phyloP scores from a whole-genome alignment of 2,113 vertebrate species.

The Prolemur simus region DNA sequence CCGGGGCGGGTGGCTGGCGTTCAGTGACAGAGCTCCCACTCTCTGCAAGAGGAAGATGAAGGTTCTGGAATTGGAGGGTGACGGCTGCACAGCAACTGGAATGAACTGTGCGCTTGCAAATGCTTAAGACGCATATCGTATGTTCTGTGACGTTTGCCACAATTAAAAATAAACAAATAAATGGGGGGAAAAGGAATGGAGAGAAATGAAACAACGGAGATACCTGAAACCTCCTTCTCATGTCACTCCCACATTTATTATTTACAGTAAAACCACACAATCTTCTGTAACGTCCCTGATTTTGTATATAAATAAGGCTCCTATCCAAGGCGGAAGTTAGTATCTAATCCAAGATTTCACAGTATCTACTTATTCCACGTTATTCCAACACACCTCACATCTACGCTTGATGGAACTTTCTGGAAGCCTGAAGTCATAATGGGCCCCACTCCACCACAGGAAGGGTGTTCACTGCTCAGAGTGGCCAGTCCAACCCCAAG shows the following conservation, averaged over 20 bases:
- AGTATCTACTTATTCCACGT: background rate
- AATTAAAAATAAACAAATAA: background rate
- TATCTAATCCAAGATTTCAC: background rate
- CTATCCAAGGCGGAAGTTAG: background rate
- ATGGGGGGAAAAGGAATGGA: fast-evolving
- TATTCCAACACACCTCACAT: background rate
- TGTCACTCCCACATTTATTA: too few relatives aligned
- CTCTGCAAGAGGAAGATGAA: background rate
- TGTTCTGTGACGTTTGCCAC: background rate
- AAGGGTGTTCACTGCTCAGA: background rate
- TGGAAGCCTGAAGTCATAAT: background rate
- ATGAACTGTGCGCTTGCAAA: background rate
- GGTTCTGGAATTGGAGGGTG: fast-evolving
- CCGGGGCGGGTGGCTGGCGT: background rate
- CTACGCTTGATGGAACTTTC: background rate
- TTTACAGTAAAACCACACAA: too few relatives aligned
- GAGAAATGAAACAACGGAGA: background rate
- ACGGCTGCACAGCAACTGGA: fast-evolving
- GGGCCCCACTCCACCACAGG: background rate
- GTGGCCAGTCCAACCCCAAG: fast-evolving
- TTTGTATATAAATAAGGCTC: background rate
- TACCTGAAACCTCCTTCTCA: background rate
- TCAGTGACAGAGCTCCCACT: background rate
- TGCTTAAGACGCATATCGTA: fast-evolving
- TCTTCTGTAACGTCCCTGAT: fast-evolving